These are phyloP conservation scores for Spea multiplicata DNA, from an alignment of 2,113 vertebrate genomes.

Conservation along the genomic window DNA sequence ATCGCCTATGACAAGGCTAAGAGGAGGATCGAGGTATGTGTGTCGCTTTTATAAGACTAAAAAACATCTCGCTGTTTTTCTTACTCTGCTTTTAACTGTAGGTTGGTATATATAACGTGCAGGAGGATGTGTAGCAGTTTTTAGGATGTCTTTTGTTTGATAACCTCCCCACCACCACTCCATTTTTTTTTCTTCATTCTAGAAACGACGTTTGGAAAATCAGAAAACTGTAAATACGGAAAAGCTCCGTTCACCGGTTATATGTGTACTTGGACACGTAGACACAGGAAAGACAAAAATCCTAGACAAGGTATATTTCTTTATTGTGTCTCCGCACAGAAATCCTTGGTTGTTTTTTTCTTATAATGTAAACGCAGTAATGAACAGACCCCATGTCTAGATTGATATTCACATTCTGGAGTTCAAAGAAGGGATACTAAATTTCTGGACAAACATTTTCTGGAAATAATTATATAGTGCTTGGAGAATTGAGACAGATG, in stretches of 20 bases:
- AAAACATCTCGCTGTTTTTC: background rate
- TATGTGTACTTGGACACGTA: slow-evolving; percentile 95
- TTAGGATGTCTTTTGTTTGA: too few species aligned
- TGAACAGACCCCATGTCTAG: too few species aligned
- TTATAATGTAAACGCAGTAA: background rate
- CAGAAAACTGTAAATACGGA: slow-evolving; percentile 80
- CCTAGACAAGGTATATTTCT: slow-evolving; percentile 88
- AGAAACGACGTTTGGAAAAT: slow-evolving; percentile 92
- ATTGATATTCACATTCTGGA: too few species aligned
- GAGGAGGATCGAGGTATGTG: slow-evolving; percentile 86
- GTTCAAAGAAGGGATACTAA: too few species aligned
- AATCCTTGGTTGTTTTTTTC: slow-evolving; percentile 24
- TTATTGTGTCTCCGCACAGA: too few species aligned
- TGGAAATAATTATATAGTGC: too few species aligned
- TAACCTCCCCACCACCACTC: too few species aligned
- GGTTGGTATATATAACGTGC: too few species aligned
- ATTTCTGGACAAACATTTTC: too few species aligned
- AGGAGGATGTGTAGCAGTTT: too few species aligned
- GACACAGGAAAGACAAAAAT: slow-evolving; percentile 99
- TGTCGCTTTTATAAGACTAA: slow-evolving; percentile 5
- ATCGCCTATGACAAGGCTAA: slow-evolving; percentile 89
- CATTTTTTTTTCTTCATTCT: slow-evolving; percentile 31
- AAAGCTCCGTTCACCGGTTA: slow-evolving; percentile 83
- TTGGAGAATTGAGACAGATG: too few species aligned
- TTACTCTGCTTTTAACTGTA: too few species aligned